These are phyloP conservation scores for Phalacrocorax aristotelis DNA, from an alignment of 2,113 vertebrate genomes.

Conservation along the genomic window DNA sequence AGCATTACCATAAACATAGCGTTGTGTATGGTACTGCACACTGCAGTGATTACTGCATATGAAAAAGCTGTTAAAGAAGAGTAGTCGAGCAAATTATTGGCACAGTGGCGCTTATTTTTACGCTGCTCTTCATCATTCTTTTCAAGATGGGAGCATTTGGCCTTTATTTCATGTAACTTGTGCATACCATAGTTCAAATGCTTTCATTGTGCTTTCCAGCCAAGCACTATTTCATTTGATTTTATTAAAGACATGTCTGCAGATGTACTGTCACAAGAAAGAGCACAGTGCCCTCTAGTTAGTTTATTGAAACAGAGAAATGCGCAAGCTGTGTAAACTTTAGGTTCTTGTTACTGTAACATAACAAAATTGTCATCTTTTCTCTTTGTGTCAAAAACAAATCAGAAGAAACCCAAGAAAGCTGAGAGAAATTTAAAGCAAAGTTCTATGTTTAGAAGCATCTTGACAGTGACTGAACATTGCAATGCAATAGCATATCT, in stretches of 20 bases:
- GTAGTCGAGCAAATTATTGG: constrained; percentile 52
- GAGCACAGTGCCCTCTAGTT: constrained; percentile 67
- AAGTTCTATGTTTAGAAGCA: neutral
- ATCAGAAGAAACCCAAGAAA: neutral
- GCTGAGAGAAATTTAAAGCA: neutral
- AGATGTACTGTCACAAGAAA: constrained; percentile 26
- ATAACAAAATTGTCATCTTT: neutral
- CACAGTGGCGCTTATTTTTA: constrained; percentile 46
- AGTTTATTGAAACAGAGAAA: neutral
- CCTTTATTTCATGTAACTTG: constrained; percentile 58
- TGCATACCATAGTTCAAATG: constrained; percentile 36
- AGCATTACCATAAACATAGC: constrained; percentile 11
- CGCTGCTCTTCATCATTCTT: neutral
- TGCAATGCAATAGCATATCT: neutral
- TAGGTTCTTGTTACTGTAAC: neutral
- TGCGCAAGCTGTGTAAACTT: neutral
- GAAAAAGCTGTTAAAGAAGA: constrained; percentile 37
- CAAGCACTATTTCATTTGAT: neutral
- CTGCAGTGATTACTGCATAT: constrained; percentile 11
- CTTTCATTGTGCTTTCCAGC: constrained; percentile 46
- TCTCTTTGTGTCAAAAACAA: neutral
- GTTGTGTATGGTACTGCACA: neutral
- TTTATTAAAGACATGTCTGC: constrained; percentile 28
- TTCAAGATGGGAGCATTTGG: constrained; percentile 41
- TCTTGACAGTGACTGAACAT: neutral